phyloP scores from a whole-genome alignment of 2,888 invertebrate species.

The Litoditis marina region DNA sequence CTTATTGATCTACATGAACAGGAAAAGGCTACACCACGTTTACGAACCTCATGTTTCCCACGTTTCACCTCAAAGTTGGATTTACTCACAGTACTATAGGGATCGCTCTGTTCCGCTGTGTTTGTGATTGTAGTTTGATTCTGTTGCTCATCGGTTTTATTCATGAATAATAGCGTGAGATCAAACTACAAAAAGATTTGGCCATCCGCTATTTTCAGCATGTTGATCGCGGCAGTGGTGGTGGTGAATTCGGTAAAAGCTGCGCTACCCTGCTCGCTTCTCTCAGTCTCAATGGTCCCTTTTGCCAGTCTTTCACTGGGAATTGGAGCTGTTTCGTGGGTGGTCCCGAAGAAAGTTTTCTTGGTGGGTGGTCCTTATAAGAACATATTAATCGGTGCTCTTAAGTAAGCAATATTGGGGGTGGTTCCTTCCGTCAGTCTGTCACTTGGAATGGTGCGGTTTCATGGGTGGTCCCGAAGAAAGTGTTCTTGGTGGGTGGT shows the following conservation, averaged over 20 bases:
- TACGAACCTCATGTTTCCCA: too few relatives aligned
- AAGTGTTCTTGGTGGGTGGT: slow-evolving; percentile 19
- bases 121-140: neutral
- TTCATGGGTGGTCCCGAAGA: slow-evolving; percentile 42
- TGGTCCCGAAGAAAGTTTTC: slow-evolving; percentile 30
- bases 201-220: neutral
- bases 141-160: neutral
- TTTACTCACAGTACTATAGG: too few relatives aligned
- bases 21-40: too few relatives aligned
- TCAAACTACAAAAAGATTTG: neutral
- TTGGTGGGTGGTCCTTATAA: too few relatives aligned
- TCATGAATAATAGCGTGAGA: neutral
- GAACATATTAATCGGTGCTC: too few relatives aligned
- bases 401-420: too few relatives aligned
- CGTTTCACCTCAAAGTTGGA: too few relatives aligned
- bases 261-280: slow-evolving; percentile 36
- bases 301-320: slow-evolving; percentile 46
- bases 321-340: slow-evolving; percentile 46
- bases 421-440: too few relatives aligned
- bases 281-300: slow-evolving; percentile 48
- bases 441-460: too few relatives aligned
- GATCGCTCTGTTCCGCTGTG: too few relatives aligned
- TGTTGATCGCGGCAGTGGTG: slow-evolving; percentile 29
- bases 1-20: too few relatives aligned
- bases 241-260: slow-evolving; percentile 28